phyloP scores from a whole-genome alignment of 2,888 invertebrate species.

The Argyra leucocephala region DNA sequence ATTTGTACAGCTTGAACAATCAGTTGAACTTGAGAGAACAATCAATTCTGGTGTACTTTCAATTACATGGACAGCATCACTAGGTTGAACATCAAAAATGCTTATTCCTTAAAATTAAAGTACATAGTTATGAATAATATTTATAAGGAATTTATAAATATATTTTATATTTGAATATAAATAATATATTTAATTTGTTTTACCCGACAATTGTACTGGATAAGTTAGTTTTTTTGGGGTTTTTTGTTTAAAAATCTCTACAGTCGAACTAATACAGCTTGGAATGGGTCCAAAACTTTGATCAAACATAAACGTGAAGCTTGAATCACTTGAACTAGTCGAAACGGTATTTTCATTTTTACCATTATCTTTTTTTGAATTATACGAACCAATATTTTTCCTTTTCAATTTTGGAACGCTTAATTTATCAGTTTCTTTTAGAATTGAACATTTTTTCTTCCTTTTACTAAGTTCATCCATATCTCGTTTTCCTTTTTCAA shows the following conservation, averaged over 20 bases:
- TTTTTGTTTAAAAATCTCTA: not conserved
- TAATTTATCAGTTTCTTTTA: too few species aligned
- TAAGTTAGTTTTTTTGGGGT: too few species aligned
- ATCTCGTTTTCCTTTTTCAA: not conserved
- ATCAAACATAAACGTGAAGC: not conserved
- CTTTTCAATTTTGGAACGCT: not conserved
- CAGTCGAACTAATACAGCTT: not conserved
- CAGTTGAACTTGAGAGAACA: not conserved
- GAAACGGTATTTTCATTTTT: not conserved
- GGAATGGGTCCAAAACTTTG: not conserved
- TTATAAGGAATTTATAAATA: not conserved
- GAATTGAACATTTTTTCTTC: too few species aligned
- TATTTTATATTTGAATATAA: not conserved
- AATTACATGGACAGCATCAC: not conserved
- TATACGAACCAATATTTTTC: not conserved
- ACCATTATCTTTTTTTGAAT: not conserved
- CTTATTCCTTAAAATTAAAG: constrained; percentile 3
- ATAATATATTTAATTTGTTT: not conserved
- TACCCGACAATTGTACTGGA: not conserved
- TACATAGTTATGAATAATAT: not conserved
- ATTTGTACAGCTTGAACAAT: not conserved
- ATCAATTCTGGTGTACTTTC: not conserved
- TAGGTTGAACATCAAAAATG: not conserved
- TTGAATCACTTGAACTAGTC: not conserved
- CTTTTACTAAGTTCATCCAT: not conserved